These are phyloP conservation scores for Amaurobius ferox DNA, from an alignment of 2,888 invertebrate species.

Conservation along the genomic window DNA sequence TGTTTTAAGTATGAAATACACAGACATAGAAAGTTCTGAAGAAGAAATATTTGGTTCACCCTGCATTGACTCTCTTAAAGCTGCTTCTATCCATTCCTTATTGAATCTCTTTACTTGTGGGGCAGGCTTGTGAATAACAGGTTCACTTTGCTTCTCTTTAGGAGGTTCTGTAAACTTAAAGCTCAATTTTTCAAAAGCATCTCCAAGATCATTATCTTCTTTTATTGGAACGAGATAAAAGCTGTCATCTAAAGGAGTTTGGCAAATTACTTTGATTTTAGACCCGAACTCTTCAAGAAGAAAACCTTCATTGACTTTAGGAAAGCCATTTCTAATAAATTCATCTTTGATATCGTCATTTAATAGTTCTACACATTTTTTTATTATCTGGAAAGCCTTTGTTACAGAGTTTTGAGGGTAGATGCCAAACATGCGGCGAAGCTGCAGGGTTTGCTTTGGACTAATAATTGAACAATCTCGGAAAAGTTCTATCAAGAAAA, in stretches of 20 bases:
- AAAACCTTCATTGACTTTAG: slow-evolving; percentile 26
- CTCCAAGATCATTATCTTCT: slow-evolving; percentile 16
- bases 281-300: slow-evolving; percentile 67
- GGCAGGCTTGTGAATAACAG: background rate
- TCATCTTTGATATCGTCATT: slow-evolving; percentile 33
- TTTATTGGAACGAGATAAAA: slow-evolving; percentile 38
- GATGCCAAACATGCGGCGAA: slow-evolving; percentile 82
- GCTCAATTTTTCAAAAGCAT: slow-evolving; percentile 35
- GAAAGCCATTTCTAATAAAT: slow-evolving; percentile 45
- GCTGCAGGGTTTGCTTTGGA: slow-evolving; percentile 81
- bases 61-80: slow-evolving; percentile 79
- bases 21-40: slow-evolving; percentile 81
- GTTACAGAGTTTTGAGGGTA: slow-evolving; percentile 80
- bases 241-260: slow-evolving; percentile 41
- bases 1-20: slow-evolving; percentile 82
- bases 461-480: slow-evolving; percentile 82
- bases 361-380: slow-evolving; percentile 34
- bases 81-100: slow-evolving; percentile 79
- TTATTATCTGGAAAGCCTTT: slow-evolving; percentile 81
- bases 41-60: slow-evolving; percentile 74
- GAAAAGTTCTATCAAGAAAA: slow-evolving; percentile 82
- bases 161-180: slow-evolving; percentile 41
- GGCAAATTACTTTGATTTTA: slow-evolving; percentile 60
- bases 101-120: slow-evolving; percentile 31
- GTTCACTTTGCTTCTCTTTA: background rate